phyloP scores from a whole-genome alignment of 2,888 invertebrate species.

The Caenorhabditis becei region DNA sequence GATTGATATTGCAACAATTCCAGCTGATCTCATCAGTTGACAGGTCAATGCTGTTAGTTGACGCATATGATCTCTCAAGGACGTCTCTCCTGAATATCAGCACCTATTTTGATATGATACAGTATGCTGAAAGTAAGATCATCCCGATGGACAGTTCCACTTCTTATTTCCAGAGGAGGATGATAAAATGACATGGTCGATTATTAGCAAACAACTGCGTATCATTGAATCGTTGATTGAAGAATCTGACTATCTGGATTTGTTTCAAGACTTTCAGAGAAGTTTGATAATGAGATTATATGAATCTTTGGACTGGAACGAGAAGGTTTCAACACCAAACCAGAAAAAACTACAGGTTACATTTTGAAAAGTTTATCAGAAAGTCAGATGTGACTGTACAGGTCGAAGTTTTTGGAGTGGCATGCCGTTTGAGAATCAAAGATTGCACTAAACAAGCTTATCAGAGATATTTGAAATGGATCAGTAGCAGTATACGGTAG shows the following conservation, averaged over 20 bases:
- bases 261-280: constrained; percentile 73
- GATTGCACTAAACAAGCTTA: constrained; percentile 72
- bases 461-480: constrained; percentile 68
- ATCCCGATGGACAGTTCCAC: neutral
- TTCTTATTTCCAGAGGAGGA: constrained; percentile 62
- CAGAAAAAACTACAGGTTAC: constrained; percentile 39
- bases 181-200: constrained; percentile 74
- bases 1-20: neutral
- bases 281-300: constrained; percentile 69
- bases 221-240: constrained; percentile 71
- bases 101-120: constrained; percentile 71
- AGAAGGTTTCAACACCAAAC: constrained; percentile 42
- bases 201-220: constrained; percentile 69
- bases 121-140: constrained; percentile 69
- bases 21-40: constrained; percentile 71
- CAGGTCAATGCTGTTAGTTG: constrained; percentile 72
- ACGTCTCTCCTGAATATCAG: constrained; percentile 67
- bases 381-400: constrained; percentile 39
- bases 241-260: constrained; percentile 64
- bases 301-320: constrained; percentile 72
- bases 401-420: constrained; percentile 66
- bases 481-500: constrained; percentile 56
- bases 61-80: constrained; percentile 74
- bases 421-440: constrained; percentile 68
- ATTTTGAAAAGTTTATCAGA: neutral